Evolutionary conservation across 2,113 vertebrate species (phyloP).

Genomic region (Todiramphus chloris): DNA sequence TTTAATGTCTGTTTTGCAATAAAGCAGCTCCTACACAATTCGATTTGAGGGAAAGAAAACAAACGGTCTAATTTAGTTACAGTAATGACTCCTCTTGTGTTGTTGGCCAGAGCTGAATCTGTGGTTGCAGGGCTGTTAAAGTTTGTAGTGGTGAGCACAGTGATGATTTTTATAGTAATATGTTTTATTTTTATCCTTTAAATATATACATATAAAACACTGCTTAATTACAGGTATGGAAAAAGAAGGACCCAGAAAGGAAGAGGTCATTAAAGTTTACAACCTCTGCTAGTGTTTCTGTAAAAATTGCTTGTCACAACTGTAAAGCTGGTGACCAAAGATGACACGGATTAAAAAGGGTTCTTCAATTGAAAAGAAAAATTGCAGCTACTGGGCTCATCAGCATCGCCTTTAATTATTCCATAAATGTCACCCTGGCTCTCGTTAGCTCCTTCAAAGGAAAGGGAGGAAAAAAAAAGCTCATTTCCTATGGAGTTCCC

Average conservation of each 20-base stretch:
- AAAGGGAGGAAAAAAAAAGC: not conserved
- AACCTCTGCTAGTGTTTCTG: constrained; percentile 54
- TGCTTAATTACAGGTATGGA: constrained; percentile 55
- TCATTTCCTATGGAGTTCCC: not conserved
- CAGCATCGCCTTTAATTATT: constrained; percentile 62
- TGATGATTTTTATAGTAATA: constrained; percentile 72
- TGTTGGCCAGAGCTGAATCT: constrained; percentile 66
- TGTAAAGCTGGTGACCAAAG: constrained; percentile 65
- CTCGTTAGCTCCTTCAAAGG: constrained; percentile 37
- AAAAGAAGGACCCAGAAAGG: not conserved
- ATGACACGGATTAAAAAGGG: constrained; percentile 57
- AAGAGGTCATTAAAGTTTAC: constrained; percentile 72
- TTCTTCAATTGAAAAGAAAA: constrained; percentile 12
- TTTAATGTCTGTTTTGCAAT: constrained; percentile 87
- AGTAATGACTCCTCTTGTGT: constrained; percentile 78
- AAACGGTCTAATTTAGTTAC: constrained; percentile 85
- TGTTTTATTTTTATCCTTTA: constrained; percentile 41
- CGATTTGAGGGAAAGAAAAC: constrained; percentile 83
- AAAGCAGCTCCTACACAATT: constrained; percentile 83
- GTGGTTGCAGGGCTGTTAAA: constrained; percentile 55
- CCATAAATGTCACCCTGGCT: constrained; percentile 26
- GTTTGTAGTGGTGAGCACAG: constrained; percentile 28
- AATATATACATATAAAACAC: constrained; percentile 16
- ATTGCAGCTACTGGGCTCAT: not conserved
- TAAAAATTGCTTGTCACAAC: constrained; percentile 66